A percentile compares a stretch with the other conserved stretches of the same genome.
Conservation (phyloP, 2,888 invertebrate genomes). For the Papilio protenor region DNA sequence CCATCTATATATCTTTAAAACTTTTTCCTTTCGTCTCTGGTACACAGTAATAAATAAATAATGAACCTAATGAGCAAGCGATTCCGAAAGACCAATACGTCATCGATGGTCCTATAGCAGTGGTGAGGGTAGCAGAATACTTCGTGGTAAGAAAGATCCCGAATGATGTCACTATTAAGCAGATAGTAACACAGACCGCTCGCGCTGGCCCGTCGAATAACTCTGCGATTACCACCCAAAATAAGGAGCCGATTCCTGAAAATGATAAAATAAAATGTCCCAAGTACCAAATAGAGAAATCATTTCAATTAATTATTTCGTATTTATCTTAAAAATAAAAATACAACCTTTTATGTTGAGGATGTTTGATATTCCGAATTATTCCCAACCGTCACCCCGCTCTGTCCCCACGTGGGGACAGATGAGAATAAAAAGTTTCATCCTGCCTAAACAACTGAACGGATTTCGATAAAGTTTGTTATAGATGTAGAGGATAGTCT, state of each 20-base stretch:
- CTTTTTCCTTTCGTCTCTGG: slow-evolving; percentile 72
- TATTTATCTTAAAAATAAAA: too few species aligned
- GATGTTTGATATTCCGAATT: too few species aligned
- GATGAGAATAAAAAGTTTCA: too few species aligned
- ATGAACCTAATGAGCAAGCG: slow-evolving; percentile 50
- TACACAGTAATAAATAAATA: slow-evolving; percentile 56
- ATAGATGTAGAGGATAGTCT: too few species aligned
- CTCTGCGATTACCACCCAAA: slow-evolving; percentile 62
- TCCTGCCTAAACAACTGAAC: too few species aligned
- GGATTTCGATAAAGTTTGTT: too few species aligned
- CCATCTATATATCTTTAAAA: slow-evolving; percentile 64
- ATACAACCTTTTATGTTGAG: too few species aligned
- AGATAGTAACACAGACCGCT: slow-evolving; percentile 56
- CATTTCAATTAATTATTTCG: too few species aligned
- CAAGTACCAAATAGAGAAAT: too few species aligned
- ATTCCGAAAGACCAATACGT: slow-evolving; percentile 60
- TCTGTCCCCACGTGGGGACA: too few species aligned
- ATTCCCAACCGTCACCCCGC: too few species aligned
- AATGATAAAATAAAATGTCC: slow-evolving; percentile 19
- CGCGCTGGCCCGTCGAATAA: slow-evolving; percentile 62
- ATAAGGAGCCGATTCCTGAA: slow-evolving; percentile 64
- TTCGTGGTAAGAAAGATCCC: slow-evolving; percentile 57
- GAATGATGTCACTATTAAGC: slow-evolving; percentile 46
- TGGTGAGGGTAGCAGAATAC: slow-evolving; percentile 57
- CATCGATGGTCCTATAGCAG: slow-evolving; percentile 56